Percentiles rank a stretch among this genome's conserved stretches.
These are phyloP conservation scores for Spheniscus humboldti DNA, from an alignment of 2,797 vertebrate genomes.

Conservation along the genomic window DNA sequence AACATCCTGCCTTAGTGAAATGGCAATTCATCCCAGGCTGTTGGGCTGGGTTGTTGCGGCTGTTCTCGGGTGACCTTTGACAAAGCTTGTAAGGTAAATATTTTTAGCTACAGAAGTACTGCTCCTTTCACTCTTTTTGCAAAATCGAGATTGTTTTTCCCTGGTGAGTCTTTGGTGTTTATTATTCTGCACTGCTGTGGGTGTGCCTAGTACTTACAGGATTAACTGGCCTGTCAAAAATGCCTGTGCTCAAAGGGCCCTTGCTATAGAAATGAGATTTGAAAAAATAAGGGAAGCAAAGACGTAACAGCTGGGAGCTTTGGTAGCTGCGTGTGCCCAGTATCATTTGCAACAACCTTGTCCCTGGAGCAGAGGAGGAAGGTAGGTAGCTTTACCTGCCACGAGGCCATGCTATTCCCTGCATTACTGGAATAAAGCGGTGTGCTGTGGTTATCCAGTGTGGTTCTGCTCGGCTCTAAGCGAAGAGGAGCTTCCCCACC, in stretches of 20 bases:
- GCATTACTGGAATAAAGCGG: background rate
- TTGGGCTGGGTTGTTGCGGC: background rate
- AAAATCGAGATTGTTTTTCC: background rate
- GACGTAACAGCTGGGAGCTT: background rate
- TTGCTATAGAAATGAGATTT: background rate
- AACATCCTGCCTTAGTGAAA: background rate
- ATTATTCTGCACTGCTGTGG: background rate
- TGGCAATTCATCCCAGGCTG: background rate
- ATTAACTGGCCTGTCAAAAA: slow-evolving; percentile 1
- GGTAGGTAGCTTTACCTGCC: background rate
- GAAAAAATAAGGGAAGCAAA: background rate
- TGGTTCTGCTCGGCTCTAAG: background rate
- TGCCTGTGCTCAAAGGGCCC: background rate
- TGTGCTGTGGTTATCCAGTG: background rate
- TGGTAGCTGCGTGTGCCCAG: accelerated
- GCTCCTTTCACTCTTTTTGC: background rate
- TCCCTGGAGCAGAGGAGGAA: background rate
- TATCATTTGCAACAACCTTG: background rate
- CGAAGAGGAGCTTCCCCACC: background rate
- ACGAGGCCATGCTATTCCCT: accelerated
- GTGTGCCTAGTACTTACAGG: background rate
- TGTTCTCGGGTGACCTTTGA: background rate
- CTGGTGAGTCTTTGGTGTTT: background rate
- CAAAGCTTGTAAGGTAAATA: slow-evolving; percentile 7
- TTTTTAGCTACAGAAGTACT: background rate